Evolutionary conservation across 2,113 vertebrate species (phyloP).

Genomic region (Corynorhinus townsendii): DNA sequence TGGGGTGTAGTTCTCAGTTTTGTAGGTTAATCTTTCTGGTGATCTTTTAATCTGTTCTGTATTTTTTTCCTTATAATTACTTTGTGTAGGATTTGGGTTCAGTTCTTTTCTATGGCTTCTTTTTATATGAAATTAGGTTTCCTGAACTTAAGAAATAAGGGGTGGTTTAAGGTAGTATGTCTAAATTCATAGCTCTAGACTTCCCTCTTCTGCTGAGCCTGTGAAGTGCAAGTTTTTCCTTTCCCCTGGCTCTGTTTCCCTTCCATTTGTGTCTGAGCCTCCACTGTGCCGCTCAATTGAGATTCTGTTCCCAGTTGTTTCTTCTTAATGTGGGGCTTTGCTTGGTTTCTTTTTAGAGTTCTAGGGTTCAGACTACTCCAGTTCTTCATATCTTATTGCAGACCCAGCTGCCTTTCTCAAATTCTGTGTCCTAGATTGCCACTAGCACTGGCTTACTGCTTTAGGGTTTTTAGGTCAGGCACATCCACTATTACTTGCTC

Average conservation of each 20-base stretch:
- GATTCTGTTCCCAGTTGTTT: neutral
- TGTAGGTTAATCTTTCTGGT: neutral
- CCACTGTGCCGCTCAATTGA: neutral
- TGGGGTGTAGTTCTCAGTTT: neutral
- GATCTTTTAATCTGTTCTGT: neutral
- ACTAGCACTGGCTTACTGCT: neutral
- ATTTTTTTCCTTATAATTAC: neutral
- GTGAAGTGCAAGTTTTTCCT: neutral
- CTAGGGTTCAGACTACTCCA: neutral
- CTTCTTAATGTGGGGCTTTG: neutral
- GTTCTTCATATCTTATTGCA: neutral
- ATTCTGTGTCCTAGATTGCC: neutral
- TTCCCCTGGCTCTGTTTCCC: neutral
- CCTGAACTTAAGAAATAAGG: constrained; percentile 1
- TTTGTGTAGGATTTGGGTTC: neutral
- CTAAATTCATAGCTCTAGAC: neutral
- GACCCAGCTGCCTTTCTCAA: neutral
- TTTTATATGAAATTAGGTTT: constrained; percentile 3
- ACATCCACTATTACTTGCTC: neutral
- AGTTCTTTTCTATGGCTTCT: neutral
- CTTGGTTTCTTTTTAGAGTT: neutral
- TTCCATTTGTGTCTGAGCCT: neutral
- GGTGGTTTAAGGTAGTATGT: neutral
- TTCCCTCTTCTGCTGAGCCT: neutral
- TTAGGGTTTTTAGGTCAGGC: constrained; percentile 19